phyloP scores from a whole-genome alignment of 2,888 invertebrate species.

The Adela reaumurella region DNA sequence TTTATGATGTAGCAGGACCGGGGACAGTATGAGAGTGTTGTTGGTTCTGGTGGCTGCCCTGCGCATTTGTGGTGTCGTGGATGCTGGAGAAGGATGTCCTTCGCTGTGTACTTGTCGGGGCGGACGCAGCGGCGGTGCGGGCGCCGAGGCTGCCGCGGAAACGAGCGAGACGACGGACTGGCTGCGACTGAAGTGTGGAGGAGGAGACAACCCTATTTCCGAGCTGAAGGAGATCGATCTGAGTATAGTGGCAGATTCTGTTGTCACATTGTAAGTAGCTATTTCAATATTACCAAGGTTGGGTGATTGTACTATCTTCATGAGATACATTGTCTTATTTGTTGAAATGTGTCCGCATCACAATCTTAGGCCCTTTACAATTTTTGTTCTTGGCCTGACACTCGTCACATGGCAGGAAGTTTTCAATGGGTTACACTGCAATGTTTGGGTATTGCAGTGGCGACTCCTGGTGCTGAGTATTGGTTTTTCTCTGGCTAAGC shows the following conservation, averaged over 20 bases:
- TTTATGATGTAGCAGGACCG: neutral
- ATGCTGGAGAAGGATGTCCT: slow-evolving; percentile 30
- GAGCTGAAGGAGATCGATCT: slow-evolving; percentile 62
- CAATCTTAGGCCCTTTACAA: no score
- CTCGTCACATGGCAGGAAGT: no score
- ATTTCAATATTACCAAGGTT: no score
- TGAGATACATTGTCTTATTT: no score
- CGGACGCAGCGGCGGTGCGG: slow-evolving; percentile 50
- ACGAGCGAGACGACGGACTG: slow-evolving; percentile 56
- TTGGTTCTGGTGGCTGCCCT: slow-evolving; percentile 20
- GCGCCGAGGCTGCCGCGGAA: slow-evolving; percentile 33
- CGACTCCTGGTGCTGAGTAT: no score
- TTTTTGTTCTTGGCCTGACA: no score
- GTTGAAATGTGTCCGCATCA: no score
- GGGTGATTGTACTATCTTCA: no score
- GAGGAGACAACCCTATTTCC: slow-evolving; percentile 53
- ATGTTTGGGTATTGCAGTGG: no score
- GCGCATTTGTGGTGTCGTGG: slow-evolving; percentile 22
- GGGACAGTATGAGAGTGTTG: neutral
- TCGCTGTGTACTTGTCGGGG: slow-evolving; percentile 56
- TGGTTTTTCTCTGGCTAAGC: no score
- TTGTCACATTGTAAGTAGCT: slow-evolving; percentile 67
- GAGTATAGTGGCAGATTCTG: slow-evolving; percentile 55
- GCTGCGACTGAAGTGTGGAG: slow-evolving; percentile 61
- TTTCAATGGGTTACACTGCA: no score